phyloP scores from a whole-genome alignment of 1,140 invertebrate genomes.

The Anagrus nilaparvatae region DNA sequence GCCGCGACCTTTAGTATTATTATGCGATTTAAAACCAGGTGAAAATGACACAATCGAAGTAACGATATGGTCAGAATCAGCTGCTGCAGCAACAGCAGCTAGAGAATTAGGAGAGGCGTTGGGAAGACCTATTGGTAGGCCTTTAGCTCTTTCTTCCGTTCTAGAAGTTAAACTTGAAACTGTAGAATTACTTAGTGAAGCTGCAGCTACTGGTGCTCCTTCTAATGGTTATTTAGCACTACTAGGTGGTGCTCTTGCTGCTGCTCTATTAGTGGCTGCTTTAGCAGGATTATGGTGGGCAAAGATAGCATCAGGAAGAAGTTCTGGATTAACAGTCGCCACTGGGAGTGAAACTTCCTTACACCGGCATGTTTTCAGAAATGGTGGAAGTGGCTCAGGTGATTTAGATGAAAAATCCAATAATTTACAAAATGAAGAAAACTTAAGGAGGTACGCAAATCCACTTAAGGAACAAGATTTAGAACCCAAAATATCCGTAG shows the following conservation, averaged over 20 bases:
- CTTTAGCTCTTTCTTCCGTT: slow-evolving; percentile 56
- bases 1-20: slow-evolving; percentile 54
- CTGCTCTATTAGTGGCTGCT: slow-evolving; percentile 27
- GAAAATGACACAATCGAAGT: slow-evolving; percentile 78
- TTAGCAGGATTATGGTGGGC: slow-evolving; percentile 36
- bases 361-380: slow-evolving; percentile 54
- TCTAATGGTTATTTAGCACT: slow-evolving; percentile 44
- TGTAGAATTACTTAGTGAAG: slow-evolving; percentile 47
- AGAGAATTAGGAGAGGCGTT: slow-evolving; percentile 58
- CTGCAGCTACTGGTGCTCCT: slow-evolving; percentile 37
- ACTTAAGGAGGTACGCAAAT: slow-evolving; percentile 60
- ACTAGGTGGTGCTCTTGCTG: slow-evolving; percentile 38
- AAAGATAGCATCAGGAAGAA: slow-evolving; percentile 21
- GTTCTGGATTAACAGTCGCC: slow-evolving; percentile 35
- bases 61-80: slow-evolving; percentile 54
- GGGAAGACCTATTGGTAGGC: slow-evolving; percentile 50
- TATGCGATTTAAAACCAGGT: slow-evolving; percentile 70
- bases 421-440: slow-evolving; percentile 83
- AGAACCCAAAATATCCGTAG: slow-evolving; percentile 47
- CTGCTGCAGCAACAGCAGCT: slow-evolving; percentile 53
- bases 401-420: slow-evolving; percentile 71
- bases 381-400: too few relatives aligned
- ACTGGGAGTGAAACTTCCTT: slow-evolving; percentile 45
- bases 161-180: slow-evolving; percentile 72
- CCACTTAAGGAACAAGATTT: slow-evolving; percentile 48